Base-by-base conservation (phyloP, 2,797 vertebrate genomes). In the Apogon talboti region DNA sequence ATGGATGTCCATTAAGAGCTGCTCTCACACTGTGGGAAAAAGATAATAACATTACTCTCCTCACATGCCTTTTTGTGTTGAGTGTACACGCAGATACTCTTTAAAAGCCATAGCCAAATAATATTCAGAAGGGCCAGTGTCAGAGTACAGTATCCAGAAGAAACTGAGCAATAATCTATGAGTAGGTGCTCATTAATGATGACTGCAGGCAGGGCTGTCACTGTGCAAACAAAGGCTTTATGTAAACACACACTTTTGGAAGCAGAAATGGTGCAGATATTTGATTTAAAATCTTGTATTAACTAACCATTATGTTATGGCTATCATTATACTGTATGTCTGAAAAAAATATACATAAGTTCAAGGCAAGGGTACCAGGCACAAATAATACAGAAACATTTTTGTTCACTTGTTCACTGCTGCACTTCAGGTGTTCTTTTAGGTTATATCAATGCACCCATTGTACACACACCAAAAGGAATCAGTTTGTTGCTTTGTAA, bases 1-100 rank as follows among this genome's bases (percentile, higher is more conserved):
- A 13, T 56, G 18, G 42, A 19, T 37, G 48, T 66, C 50, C 63
- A 69, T 74, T 79, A 69, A 30, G 21, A 33, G 69, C 76, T 44
- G 8, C 64, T 57, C 21, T 53, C 48, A 13, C 47, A 7, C 66
- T 64, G 50, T 30, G 58, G 45, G 33, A 50, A 44, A 13, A 28
- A 28, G 46, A 47, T 72, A 40, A 73, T 55, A 41, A 50, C 12
- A 11, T 6, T 10, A 11, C 46, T 56, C 16, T n/a, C n/a, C n/a
- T n/a, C n/a, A n/a, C n/a, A n/a, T n/a, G 14, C 28, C 10, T 45
- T 44, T 69, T 51, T 62, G 40, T 51, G 28, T 37, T 55, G 13
- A 38, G 38, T 3, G 2, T 51, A 30, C 15, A 19, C 42, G 19
- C 16, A 38, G 44, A 16, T 24, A 33, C 16, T 13, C 35, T 3